Percentiles rank a stretch among this genome's conserved stretches.
Evolutionary conservation across 2,113 vertebrate species (phyloP).

Genomic region (Neotoma lepida): DNA sequence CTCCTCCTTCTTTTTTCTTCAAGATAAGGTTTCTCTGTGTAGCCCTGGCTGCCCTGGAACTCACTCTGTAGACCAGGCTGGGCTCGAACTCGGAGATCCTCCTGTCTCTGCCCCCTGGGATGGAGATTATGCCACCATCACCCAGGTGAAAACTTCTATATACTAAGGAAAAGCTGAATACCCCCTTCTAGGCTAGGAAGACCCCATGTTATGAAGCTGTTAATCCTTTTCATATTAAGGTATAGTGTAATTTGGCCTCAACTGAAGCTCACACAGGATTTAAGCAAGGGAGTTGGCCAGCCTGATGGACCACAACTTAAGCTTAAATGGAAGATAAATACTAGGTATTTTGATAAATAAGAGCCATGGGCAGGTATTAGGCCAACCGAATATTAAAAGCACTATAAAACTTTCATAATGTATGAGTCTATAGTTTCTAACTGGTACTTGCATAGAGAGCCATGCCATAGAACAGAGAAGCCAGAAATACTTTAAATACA

Average conservation of each 20-base stretch:
- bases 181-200: not conserved
- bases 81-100: not conserved
- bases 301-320: not conserved
- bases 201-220: not conserved
- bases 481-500: constrained; percentile 34
- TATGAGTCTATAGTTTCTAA: not conserved
- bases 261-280: not conserved
- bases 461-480: not conserved
- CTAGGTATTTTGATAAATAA: constrained; percentile 24
- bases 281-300: not conserved
- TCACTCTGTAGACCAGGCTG: not conserved
- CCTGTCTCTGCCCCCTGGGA: not conserved
- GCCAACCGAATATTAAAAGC: constrained; percentile 15
- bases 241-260: constrained; percentile 6
- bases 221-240: constrained; percentile 7
- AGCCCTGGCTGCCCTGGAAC: not conserved
- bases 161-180: not conserved
- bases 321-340: constrained; percentile 39
- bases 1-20: too few species aligned
- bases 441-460: not conserved
- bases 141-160: not conserved
- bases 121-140: not conserved
- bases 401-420: not conserved
- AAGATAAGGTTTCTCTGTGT: not conserved
- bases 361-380: not conserved